Evolutionary conservation across 2,113 vertebrate species (phyloP).

Genomic region (Neogobius melanostomus): DNA sequence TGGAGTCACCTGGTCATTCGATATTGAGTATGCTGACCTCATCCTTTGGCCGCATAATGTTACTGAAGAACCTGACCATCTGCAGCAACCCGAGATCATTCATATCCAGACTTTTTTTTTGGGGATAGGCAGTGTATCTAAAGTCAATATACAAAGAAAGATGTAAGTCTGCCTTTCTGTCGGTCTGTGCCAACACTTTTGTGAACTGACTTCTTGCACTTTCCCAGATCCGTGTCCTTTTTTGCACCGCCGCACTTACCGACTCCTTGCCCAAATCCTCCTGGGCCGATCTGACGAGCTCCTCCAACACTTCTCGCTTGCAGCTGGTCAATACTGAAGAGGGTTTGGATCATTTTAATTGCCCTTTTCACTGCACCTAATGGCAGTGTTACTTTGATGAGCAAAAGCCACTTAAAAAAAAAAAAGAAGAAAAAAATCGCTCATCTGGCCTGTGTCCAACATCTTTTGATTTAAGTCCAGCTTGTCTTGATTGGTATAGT

Average conservation of each 20-base stretch:
- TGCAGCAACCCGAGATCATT: no score
- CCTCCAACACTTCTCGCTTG: conserved; percentile 14
- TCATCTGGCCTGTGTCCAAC: no score
- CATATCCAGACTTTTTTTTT: no score
- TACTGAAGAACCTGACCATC: no score
- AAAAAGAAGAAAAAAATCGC: neutral
- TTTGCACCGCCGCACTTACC: neutral
- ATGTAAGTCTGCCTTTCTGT: neutral
- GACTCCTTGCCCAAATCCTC: conserved; percentile 23
- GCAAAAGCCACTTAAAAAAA: conserved; percentile 33
- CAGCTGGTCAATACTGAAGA: conserved; percentile 36
- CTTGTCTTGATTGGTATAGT: no score
- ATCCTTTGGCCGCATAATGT: no score
- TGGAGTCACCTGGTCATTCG: no score
- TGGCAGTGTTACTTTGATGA: conserved; percentile 40
- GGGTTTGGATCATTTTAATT: conserved; percentile 49
- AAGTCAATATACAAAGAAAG: neutral
- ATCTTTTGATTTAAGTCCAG: no score
- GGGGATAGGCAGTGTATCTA: neutral
- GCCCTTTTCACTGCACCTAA: conserved; percentile 29
- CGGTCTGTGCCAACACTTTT: neutral
- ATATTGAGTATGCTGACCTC: no score
- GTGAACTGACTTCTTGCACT: conserved; percentile 19
- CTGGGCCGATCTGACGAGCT: conserved; percentile 28
- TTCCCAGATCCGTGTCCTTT: conserved; percentile 18